These are phyloP conservation scores for Serilophus lunatus DNA, from an alignment of 2,113 vertebrate genomes.

Conservation along the genomic window DNA sequence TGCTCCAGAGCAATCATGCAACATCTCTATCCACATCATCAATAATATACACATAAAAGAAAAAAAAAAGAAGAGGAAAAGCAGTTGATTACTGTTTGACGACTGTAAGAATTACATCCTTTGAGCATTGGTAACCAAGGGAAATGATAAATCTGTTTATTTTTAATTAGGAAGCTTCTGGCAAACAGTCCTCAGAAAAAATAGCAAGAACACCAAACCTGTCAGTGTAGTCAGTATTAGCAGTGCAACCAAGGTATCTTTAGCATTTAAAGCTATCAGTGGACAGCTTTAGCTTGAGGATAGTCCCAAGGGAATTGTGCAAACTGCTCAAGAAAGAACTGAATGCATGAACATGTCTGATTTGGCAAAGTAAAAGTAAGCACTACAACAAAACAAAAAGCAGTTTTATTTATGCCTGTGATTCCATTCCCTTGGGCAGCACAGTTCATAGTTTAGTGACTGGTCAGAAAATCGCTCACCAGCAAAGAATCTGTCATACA, in stretches of 20 bases:
- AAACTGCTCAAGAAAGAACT: not conserved
- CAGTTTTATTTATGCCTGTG: not conserved
- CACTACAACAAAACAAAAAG: not conserved
- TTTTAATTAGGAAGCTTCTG: constrained; percentile 70
- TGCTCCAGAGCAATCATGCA: not conserved
- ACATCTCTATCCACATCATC: not conserved
- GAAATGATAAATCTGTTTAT: constrained; percentile 46
- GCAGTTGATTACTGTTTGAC: not conserved
- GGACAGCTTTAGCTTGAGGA: not conserved
- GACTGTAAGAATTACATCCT: not conserved
- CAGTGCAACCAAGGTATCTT: not conserved
- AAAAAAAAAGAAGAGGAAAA: not conserved
- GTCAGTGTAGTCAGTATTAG: not conserved
- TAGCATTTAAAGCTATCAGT: constrained; percentile 37
- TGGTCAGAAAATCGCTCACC: not conserved
- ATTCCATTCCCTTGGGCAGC: not conserved
- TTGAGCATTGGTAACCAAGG: not conserved
- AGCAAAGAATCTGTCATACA: not conserved
- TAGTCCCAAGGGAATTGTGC: not conserved
- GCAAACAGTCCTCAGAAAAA: not conserved
- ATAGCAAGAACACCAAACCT: not conserved
- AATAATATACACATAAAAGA: not conserved
- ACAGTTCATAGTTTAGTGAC: not conserved
- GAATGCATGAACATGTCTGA: not conserved
- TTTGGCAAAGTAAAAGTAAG: not conserved